Conservation (phyloP, 2,888 invertebrate genomes). For the Nowickia ferox region DNA sequence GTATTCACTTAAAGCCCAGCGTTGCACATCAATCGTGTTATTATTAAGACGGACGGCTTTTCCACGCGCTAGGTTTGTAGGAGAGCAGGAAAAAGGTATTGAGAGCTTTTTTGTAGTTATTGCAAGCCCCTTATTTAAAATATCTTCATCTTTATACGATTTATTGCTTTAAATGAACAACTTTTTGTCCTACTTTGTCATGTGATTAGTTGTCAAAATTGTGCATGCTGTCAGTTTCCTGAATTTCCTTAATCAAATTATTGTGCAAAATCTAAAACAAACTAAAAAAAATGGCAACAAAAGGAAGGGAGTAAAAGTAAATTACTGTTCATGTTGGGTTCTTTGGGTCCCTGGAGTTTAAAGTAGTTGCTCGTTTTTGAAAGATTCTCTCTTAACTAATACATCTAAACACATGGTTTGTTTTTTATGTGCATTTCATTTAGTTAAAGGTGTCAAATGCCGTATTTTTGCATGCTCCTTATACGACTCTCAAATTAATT, state of each 20-base stretch:
- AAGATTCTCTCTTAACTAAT: background rate
- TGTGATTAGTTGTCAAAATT: slow-evolving; percentile 27
- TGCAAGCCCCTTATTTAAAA: no score
- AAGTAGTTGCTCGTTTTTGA: slow-evolving; percentile 17
- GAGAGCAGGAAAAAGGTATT: no score
- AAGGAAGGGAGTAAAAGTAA: slow-evolving; percentile 9
- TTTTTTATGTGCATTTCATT: slow-evolving; percentile 42
- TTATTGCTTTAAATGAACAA: background rate
- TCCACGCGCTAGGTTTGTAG: no score
- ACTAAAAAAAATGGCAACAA: background rate
- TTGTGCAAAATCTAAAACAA: background rate
- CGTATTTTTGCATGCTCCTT: slow-evolving; percentile 55
- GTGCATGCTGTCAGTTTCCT: background rate
- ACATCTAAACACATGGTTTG: background rate
- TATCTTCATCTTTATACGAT: no score
- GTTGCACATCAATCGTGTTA: no score
- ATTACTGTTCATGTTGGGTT: slow-evolving; percentile 25
- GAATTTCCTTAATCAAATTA: slow-evolving; percentile 39
- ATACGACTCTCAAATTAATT: slow-evolving; percentile 70
- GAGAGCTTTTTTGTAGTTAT: no score
- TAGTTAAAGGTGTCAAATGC: slow-evolving; percentile 70
- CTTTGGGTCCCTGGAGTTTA: slow-evolving; percentile 38
- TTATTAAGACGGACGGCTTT: no score
- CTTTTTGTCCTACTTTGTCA: background rate
- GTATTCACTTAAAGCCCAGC: background rate